Evolutionary conservation across 2,797 vertebrate genomes (phyloP).

Genomic region (Spinus pinus): DNA sequence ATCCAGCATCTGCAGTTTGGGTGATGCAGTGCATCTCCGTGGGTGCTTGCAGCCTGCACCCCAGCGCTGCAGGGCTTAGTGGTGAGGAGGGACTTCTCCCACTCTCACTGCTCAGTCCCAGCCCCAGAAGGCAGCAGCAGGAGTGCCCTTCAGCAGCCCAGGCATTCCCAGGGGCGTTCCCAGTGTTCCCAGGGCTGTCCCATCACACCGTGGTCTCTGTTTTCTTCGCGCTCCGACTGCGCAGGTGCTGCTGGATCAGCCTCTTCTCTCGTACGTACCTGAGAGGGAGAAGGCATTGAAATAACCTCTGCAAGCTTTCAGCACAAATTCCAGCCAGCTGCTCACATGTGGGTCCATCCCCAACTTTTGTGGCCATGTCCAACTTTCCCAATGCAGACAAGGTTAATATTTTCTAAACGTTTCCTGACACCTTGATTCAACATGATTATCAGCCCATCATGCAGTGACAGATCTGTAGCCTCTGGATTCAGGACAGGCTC

Average conservation of each 20-base stretch:
- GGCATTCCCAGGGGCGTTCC: not conserved
- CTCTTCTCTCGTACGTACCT: slow-evolving; percentile 82
- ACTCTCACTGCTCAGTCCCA: fast-evolving
- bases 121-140: not conserved
- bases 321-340: fast-evolving
- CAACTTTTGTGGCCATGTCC: not conserved
- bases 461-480: not conserved
- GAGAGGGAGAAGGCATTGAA: not conserved
- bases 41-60: not conserved
- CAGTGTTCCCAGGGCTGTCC: not conserved
- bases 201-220: slow-evolving; percentile 84
- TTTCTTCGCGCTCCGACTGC: slow-evolving; percentile 62
- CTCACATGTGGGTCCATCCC: not conserved
- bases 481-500: not conserved
- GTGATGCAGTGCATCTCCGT: not conserved
- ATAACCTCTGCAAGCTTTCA: not conserved
- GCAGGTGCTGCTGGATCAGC: slow-evolving; percentile 75
- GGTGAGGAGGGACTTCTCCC: not conserved
- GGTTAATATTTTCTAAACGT: not conserved
- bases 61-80: fast-evolving
- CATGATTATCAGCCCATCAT: too few species aligned
- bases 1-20: not conserved
- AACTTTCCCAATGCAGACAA: not conserved
- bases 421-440: not conserved
- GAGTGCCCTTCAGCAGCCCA: not conserved